A percentile compares a stretch with the other conserved stretches of the same genome.
phyloP scores from a whole-genome alignment of 1,140 invertebrate genomes.

The Anagrus nilaparvatae region DNA sequence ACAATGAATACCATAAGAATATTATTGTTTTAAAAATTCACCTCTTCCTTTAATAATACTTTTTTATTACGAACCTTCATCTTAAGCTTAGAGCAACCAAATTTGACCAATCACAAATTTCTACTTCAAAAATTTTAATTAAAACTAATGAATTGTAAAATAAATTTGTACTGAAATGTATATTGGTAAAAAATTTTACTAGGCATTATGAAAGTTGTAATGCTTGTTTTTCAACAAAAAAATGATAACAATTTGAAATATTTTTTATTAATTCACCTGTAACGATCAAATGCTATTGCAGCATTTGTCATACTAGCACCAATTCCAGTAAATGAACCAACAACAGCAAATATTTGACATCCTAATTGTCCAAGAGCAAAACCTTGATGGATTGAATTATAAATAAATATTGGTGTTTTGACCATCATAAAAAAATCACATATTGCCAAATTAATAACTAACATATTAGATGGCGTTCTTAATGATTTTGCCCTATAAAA shows the following conservation, averaged over 20 bases:
- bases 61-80: too few species aligned
- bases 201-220: too few species aligned
- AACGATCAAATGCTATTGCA: slow-evolving; percentile 64
- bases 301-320: slow-evolving; percentile 71
- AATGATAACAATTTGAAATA: background rate
- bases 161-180: too few species aligned
- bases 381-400: slow-evolving; percentile 71
- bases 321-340: slow-evolving; percentile 70
- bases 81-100: too few species aligned
- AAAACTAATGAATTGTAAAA: too few species aligned
- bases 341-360: slow-evolving; percentile 67
- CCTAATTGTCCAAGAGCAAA: slow-evolving; percentile 60
- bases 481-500: slow-evolving; percentile 64
- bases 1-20: too few species aligned
- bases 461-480: slow-evolving; percentile 81
- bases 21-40: too few species aligned
- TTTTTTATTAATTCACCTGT: slow-evolving; percentile 35
- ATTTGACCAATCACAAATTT: too few species aligned
- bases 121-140: too few species aligned
- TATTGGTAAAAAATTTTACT: too few species aligned
- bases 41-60: too few species aligned
- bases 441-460: slow-evolving; percentile 78
- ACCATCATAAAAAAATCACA: slow-evolving; percentile 82
- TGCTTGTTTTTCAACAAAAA: too few species aligned
- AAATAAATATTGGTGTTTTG: slow-evolving; percentile 78